Base-by-base conservation (phyloP, 2,888 invertebrate genomes). In the Epinotia nisella region DNA sequence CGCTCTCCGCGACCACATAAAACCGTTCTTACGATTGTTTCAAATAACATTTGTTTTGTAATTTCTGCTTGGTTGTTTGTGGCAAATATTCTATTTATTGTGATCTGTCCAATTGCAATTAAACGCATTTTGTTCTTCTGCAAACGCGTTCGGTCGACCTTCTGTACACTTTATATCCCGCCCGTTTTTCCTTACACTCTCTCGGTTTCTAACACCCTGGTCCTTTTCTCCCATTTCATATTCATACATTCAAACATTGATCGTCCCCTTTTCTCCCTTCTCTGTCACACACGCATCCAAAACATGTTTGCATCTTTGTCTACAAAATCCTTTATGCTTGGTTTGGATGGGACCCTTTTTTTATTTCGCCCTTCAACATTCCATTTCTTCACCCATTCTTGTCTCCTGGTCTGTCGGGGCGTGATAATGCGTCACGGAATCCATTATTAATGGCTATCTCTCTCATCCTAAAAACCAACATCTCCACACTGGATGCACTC, bases 1-100 rank as follows among this genome's bases (percentile, higher is more conserved):
- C 87, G 84, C 82, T 85, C 81, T 87, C 76, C 74, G 74, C 72
- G 49, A 62, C 67, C 35, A 78, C 80, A 80, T 78, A 78, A 80
- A 79, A 79, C 77, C 73, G 59, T 78, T 76, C 72, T 69, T 70
- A 69, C 59, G 67, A 39, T 65, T 64, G n/a, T 29, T 55, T 65
- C n/a, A 19, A 64, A 70, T 39, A 19, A 29, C 19, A 15, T 51
- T 59, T 64, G 19, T 45, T 61, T 68, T 72, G 60, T 71, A 53
- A 19, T 70, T 51, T 60, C 35, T 68, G 72, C 72, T 73, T 74
- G 62, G 66, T 69, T 59, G 62, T 67, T 65, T 49, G 61, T 72
- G 72, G 56, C 72, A 58, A 35, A 70, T 68, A 60, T 53, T 66
- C 71, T 41, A 71, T 61, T 67, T 65, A 51, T 72, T 72, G 60